Percentiles rank a stretch among this genome's conserved stretches.
Conservation (phyloP, 2,113 vertebrate genomes). For the Vulpes ferrilata region DNA sequence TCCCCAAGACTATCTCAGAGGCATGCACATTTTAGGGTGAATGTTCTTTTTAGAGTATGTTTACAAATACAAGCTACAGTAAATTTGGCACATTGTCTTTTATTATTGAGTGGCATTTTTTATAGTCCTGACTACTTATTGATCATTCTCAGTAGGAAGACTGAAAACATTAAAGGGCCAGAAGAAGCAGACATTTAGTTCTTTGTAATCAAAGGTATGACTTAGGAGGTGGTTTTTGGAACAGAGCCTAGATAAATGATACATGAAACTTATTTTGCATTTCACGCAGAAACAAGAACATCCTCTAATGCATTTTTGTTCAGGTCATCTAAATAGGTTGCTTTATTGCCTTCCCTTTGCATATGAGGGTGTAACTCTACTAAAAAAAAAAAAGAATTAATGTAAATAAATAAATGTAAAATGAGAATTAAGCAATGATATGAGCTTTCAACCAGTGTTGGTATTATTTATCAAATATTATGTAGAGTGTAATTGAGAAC, state of each 20-base stretch:
- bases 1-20: background rate
- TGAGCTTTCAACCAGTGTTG: background rate
- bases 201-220: slow-evolving; percentile 29
- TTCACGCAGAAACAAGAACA: slow-evolving; percentile 47
- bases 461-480: background rate
- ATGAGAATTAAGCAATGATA: background rate
- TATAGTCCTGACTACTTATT: background rate
- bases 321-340: slow-evolving; percentile 7
- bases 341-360: slow-evolving; percentile 49
- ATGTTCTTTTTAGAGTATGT: background rate
- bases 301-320: slow-evolving; percentile 42
- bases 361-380: background rate
- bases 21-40: background rate
- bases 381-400: background rate
- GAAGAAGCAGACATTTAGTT: background rate
- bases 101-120: background rate
- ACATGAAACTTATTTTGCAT: slow-evolving; percentile 52
- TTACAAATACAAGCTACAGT: background rate
- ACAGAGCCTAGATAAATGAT: slow-evolving; percentile 57
- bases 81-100: slow-evolving; percentile 1
- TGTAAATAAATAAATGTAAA: slow-evolving; percentile 27
- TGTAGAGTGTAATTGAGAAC: background rate
- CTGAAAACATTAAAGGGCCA: background rate
- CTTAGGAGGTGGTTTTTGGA: slow-evolving; percentile 50
- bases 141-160: background rate